Evolutionary conservation across 2,113 vertebrate genomes (phyloP), one percentile per base, ranked within the genome.

Genomic region (Grammomys dolichurus): DNA sequence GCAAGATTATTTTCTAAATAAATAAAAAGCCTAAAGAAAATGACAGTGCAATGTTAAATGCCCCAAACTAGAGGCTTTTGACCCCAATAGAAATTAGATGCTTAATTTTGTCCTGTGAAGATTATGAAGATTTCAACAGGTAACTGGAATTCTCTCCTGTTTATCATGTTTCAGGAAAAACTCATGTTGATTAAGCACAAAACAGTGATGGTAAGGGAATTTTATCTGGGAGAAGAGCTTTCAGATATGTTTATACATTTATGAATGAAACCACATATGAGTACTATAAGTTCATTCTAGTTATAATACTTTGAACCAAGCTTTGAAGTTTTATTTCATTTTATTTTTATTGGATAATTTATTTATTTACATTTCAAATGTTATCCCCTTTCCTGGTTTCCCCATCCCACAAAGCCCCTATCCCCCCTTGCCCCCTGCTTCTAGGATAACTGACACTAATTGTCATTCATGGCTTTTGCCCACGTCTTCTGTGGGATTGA

Each of bases 1-100:
- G 9, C 19, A 90, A 92, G 3, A 73, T 95, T 28, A 77, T 77
- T 96, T 97, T 90, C 36, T 81, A 92, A 28, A 90, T 81, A 92
- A 24, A 77, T 72, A 90, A 88, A 89, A 58, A 87, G 0, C 43
- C 91, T 95, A 60, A 96, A 89, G 91, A 87, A 13, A 92, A 88
- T 86, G 43, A 81, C 43, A 90, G 54, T 72, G 14, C 67, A 89
- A 86, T 31, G 31, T 88, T 90, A 91, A 80, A 75, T 87, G 2
- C 31, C 36, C 40, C 4, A 63, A 89, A 86, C 73, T 70, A 40
- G 9, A 76, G 69, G 20, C 9, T 58, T 85, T 7, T 69, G 48
- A 11, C 86, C 7, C 46, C 2, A 67, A 13, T 72, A 28, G 19
- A 92, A 75, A 72, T 80, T 65, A 13, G 26, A 6, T 86, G 28